phyloP scores from a whole-genome alignment of 1,140 invertebrate genomes.

The Papilio polyxenes region DNA sequence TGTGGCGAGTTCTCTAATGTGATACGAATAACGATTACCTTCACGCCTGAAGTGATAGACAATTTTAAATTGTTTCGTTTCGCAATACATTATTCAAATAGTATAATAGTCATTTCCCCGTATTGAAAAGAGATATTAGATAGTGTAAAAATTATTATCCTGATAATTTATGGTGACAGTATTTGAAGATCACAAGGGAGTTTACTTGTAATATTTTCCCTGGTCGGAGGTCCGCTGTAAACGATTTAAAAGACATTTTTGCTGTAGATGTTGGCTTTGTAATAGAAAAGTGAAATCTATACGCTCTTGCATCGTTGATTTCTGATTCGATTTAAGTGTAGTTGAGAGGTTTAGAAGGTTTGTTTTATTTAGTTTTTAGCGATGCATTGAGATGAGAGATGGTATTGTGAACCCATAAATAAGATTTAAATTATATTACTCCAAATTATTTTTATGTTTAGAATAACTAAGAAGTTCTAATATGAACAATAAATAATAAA shows the following conservation, averaged over 20 bases:
- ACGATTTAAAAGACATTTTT: slow-evolving; percentile 51
- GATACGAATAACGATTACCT: not conserved
- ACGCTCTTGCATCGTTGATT: slow-evolving; percentile 44
- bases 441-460: not conserved
- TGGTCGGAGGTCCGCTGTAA: slow-evolving; percentile 46
- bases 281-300: slow-evolving; percentile 50
- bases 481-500: not conserved
- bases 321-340: slow-evolving; percentile 41
- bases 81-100: not conserved
- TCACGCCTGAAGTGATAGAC: not conserved
- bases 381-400: not conserved
- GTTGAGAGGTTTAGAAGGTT: slow-evolving; percentile 8
- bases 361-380: not conserved
- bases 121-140: not conserved
- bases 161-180: slow-evolving; percentile 12
- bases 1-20: not conserved
- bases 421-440: not conserved
- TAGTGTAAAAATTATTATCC: not conserved
- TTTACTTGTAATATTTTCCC: slow-evolving; percentile 55
- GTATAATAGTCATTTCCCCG: no score
- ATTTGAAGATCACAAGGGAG: slow-evolving; percentile 43
- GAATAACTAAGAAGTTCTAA: not conserved
- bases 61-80: not conserved
- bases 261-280: slow-evolving; percentile 51
- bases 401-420: not conserved